phyloP scores from a whole-genome alignment of 1,140 invertebrate genomes.

The Belonocnema kinseyi region DNA sequence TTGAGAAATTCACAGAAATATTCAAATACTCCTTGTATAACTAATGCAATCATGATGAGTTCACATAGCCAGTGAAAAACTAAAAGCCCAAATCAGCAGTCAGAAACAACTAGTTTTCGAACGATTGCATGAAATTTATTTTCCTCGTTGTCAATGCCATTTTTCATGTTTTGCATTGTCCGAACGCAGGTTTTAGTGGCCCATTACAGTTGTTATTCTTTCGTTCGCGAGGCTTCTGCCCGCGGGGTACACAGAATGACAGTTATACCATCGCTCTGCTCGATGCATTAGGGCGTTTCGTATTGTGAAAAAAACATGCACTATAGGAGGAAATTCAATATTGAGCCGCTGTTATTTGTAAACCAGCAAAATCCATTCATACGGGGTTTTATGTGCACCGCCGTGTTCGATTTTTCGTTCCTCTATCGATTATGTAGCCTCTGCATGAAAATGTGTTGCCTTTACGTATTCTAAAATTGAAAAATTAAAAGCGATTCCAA shows the following conservation, averaged over 20 bases:
- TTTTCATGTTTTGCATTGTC: conserved; percentile 59
- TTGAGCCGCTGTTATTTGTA: conserved; percentile 11
- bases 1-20: no score
- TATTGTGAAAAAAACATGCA: conserved; percentile 36
- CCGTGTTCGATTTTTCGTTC: conserved; percentile 5
- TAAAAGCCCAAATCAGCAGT: neutral
- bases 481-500: neutral
- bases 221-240: conserved; percentile 51
- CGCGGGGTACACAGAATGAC: conserved; percentile 51
- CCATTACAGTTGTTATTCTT: conserved; percentile 65
- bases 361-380: conserved; percentile 25
- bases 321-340: conserved; percentile 58
- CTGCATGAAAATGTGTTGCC: neutral
- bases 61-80: neutral
- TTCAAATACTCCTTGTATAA: neutral
- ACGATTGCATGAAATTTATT: conserved; percentile 4
- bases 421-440: neutral
- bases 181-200: conserved; percentile 53
- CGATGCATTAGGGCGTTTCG: conserved; percentile 59
- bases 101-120: neutral
- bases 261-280: conserved; percentile 53
- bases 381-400: neutral
- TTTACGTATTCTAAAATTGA: neutral
- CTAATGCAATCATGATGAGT: neutral
- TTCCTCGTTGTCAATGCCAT: conserved; percentile 36